Conservation (phyloP, 2,888 invertebrate genomes). For the Pemphredon lugubris region DNA sequence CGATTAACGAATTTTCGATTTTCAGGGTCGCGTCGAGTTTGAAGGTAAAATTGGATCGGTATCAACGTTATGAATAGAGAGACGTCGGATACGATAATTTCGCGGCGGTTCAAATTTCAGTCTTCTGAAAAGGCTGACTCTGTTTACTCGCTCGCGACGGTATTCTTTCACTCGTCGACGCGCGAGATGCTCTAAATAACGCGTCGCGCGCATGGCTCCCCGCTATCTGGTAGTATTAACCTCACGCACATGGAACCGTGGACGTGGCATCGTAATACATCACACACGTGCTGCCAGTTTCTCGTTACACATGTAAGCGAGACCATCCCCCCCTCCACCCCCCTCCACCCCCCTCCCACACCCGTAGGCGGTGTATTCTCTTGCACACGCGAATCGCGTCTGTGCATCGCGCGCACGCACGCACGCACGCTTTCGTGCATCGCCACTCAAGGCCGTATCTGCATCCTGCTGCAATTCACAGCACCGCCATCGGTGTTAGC, state of each 20-base stretch:
- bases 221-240: constrained; percentile 35
- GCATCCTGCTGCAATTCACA: constrained; percentile 64
- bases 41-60: too few species aligned
- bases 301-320: constrained; percentile 17
- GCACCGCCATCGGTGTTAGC: constrained; percentile 42
- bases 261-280: constrained; percentile 7
- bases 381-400: too few species aligned
- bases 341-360: too few species aligned
- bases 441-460: constrained; percentile 68
- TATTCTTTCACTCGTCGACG: too few species aligned
- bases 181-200: constrained; percentile 35
- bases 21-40: too few species aligned
- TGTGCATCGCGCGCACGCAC: constrained; percentile 18
- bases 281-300: constrained; percentile 19
- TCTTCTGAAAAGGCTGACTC: too few species aligned
- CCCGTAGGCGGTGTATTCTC: too few species aligned
- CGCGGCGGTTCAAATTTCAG: too few species aligned
- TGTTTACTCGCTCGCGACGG: too few species aligned
- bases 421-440: constrained; percentile 39
- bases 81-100: too few species aligned
- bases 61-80: too few species aligned
- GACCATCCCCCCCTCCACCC: background rate
- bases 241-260: constrained; percentile 18
- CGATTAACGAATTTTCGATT: too few species aligned
- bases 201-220: constrained; percentile 14